Evolutionary conservation across 2,113 vertebrate species (phyloP).

Genomic region (Bos taurus): ARS-UCD2.0 NC_037332.1:118264501-118265000

Average conservation of each 20-base stretch:
- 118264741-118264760: slow-evolving; percentile 23
- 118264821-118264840: not conserved
- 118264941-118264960: rapidly evolving
- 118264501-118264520: slow-evolving; percentile 54
- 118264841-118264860: rapidly evolving
- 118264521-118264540: slow-evolving; percentile 55
- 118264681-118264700: slow-evolving; percentile 73
- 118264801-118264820: not conserved
- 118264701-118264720: slow-evolving; percentile 33
- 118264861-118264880: rapidly evolving
- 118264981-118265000: rapidly evolving
- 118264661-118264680: slow-evolving; percentile 58
- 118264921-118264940: too few species aligned
- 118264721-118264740: not conserved
- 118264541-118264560: slow-evolving; percentile 71
- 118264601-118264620: slow-evolving; percentile 50
- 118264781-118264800: not conserved
- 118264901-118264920: not conserved
- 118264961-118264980: rapidly evolving
- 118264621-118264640: slow-evolving; percentile 48
- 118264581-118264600: slow-evolving; percentile 51
- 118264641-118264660: slow-evolving; percentile 65
- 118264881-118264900: rapidly evolving
- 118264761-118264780: not conserved
- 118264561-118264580: not conserved